A percentile compares a stretch with the other conserved stretches of the same genome.
Evolutionary conservation across 35 echinoderm and acorn worm genomes (phyloP).

Genomic region (Chiridota heheva): DNA sequence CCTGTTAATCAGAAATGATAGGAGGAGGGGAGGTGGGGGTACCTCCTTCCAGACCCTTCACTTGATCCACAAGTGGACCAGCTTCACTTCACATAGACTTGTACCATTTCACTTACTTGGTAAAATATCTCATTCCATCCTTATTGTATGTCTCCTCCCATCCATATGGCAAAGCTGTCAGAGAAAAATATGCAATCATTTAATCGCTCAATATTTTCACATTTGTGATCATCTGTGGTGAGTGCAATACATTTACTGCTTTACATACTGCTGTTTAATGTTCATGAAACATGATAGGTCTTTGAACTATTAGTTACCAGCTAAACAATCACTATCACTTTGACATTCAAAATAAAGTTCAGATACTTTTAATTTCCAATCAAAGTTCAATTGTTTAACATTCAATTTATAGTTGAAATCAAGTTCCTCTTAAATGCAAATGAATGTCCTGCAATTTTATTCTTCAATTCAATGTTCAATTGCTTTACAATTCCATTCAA

Average conservation of each 20-base stretch:
- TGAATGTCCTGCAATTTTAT: too few relatives aligned
- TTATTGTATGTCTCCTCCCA: conserved; percentile 96
- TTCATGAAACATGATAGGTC: background rate
- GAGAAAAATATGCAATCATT: background rate
- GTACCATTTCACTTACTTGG: conserved; percentile 76
- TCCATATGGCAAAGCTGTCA: conserved; percentile 86
- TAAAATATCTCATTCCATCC: conserved; percentile 85
- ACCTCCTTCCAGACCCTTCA: background rate
- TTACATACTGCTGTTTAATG: background rate
- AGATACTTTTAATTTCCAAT: background rate
- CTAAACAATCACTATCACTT: background rate
- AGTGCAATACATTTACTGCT: background rate
- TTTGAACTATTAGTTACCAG: background rate
- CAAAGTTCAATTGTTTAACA: background rate
- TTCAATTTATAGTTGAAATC: too few relatives aligned
- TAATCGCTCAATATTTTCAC: background rate
- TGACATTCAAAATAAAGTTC: background rate
- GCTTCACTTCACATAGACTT: background rate
- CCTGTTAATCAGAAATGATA: background rate
- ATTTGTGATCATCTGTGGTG: background rate
- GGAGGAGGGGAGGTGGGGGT: background rate
- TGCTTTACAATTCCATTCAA: too few relatives aligned
- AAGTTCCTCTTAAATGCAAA: too few relatives aligned
- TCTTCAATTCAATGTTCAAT: too few relatives aligned
- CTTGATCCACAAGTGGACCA: background rate